Evolutionary conservation across 2,797 vertebrate species (phyloP), one percentile per base, ranked within the genome.

Genomic region (Emydoidea blandingii): DNA sequence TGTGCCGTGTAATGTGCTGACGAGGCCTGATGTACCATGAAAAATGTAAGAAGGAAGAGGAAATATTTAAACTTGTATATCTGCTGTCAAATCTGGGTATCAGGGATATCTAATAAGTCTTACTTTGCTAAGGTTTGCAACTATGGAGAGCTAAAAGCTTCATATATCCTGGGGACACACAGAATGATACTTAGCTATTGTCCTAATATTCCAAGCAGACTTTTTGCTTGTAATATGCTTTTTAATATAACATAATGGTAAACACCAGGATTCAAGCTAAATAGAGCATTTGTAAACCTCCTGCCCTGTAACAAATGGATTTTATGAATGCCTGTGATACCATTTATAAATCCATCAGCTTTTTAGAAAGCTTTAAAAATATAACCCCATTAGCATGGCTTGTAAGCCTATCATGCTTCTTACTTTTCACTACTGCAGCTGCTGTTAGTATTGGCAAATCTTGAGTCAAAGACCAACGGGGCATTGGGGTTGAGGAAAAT

Each of bases 1-100:
- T 85, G 8, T 91, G 80, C 92, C 72, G 25, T 94, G 59, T 72
- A 62, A 85, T 83, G 56, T 83, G 41, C 34, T 92, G 83, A 94
- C 29, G 92, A 89, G 79, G 50, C 87, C 59, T 86, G 90, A 86
- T 83, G 78, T 44, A 81, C 29, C 62, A 76, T 80, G 57, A 78
- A 93, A 94, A 92, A 89, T 78, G 23, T 79, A 87, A 79, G 37
- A 44, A 54, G 29, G 21, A 89, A 2, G 8, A 41, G 2, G 34
- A 91, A 87, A 91, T 90, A 89, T 89, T 95, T 93, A n/a, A 19
- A 62, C 91, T 96, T 94, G 31, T 87, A 34, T 95, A 93, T 85
- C 50, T 88, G 54, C 89, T 95, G 92, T 91, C 94, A 88, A 80
- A 79, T 82, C n/a, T 88, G 56, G 72, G 15, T 92, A 92, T 82